Evolutionary conservation across 2,888 invertebrate species (phyloP).

Genomic region (Scelioninae gen. 1): DNA sequence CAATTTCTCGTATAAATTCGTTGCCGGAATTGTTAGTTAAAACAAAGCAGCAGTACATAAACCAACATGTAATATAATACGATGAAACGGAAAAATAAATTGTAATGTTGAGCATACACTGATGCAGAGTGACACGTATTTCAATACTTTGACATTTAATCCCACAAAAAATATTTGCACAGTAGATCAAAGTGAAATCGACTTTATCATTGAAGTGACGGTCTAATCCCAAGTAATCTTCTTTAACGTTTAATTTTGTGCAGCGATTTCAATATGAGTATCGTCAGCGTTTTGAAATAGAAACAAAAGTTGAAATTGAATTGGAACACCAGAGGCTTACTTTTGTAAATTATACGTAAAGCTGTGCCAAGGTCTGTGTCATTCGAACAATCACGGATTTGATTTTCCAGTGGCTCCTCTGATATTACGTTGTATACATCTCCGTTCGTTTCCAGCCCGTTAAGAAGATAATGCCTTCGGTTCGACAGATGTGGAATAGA

Average conservation of each 20-base stretch:
- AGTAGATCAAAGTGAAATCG: conserved; percentile 37
- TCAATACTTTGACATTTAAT: conserved; percentile 39
- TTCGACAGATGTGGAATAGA: no score
- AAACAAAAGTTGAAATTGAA: conserved; percentile 26
- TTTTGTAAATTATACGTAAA: conserved; percentile 8
- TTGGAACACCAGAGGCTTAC: conserved; percentile 6
- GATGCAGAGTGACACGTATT: not conserved
- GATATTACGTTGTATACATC: no score
- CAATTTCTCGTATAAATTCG: not conserved
- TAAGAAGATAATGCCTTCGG: no score
- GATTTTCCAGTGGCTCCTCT: not conserved
- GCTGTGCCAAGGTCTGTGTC: conserved; percentile 1
- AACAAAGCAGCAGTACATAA: no score
- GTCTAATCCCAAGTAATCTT: conserved; percentile 37
- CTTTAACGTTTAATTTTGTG: conserved; percentile 46
- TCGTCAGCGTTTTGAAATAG: not conserved
- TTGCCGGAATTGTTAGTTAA: not conserved
- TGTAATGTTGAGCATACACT: conserved; percentile 11
- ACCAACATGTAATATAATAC: not conserved
- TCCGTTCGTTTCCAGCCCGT: no score
- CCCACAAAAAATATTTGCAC: conserved; percentile 39
- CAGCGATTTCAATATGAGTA: conserved; percentile 17
- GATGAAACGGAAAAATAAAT: not conserved
- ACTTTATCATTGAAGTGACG: conserved; percentile 36
- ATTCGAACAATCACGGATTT: not conserved